A percentile compares a stretch with the other conserved stretches of the same genome.
phyloP scores from a whole-genome alignment of 2,888 invertebrate genomes.

The Dicyrtoma fusca region DNA sequence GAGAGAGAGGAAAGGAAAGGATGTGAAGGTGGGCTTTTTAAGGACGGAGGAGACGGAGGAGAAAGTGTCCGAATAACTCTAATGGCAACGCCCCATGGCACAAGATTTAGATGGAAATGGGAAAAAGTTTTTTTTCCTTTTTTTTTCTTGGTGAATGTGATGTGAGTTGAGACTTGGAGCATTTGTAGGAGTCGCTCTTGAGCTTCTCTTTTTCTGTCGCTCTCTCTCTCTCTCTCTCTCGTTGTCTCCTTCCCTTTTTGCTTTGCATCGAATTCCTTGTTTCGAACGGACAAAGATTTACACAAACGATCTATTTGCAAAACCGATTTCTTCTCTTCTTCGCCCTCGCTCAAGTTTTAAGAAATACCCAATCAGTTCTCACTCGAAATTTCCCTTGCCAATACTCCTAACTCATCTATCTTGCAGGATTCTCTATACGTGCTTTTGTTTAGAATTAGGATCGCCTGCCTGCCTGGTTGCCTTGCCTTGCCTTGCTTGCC shows the following conservation, averaged over 20 bases:
- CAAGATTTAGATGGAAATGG: constrained; percentile 51
- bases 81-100: constrained; percentile 54
- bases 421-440: constrained; percentile 53
- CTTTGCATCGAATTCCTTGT: constrained; percentile 50
- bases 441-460: constrained; percentile 56
- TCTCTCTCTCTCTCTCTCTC: constrained; percentile 43
- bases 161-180: constrained; percentile 34
- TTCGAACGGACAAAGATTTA: constrained; percentile 52
- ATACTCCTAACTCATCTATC: constrained; percentile 55
- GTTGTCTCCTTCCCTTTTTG: constrained; percentile 16
- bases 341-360: constrained; percentile 44
- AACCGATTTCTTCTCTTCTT: constrained; percentile 47
- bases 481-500: too few relatives aligned
- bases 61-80: constrained; percentile 55
- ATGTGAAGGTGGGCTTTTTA: constrained; percentile 38
- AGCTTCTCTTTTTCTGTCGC: constrained; percentile 34
- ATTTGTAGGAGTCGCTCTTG: constrained; percentile 39
- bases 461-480: constrained; percentile 45
- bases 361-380: constrained; percentile 54
- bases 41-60: constrained; percentile 42
- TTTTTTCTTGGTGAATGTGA: constrained; percentile 39
- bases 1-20: constrained; percentile 13
- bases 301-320: constrained; percentile 56
- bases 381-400: constrained; percentile 54
- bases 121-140: constrained; percentile 43